Conservation (phyloP, 1,140 invertebrate genomes). For the Hylaeus volcanicus region DNA sequence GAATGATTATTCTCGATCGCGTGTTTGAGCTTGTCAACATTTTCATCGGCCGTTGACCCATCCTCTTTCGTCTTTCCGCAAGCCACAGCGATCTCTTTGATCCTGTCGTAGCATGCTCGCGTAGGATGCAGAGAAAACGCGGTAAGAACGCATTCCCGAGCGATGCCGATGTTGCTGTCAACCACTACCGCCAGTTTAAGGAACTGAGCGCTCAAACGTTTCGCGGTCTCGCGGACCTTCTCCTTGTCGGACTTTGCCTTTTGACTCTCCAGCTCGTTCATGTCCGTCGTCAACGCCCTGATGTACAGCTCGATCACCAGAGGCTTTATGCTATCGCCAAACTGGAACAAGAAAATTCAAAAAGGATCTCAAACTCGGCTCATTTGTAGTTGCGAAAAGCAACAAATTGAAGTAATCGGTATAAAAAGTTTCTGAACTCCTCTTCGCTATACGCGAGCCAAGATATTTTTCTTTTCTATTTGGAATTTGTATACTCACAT, state of each 20-base stretch:
- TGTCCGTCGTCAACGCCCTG: constrained; percentile 86
- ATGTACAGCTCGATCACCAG: constrained; percentile 88
- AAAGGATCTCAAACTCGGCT: background rate
- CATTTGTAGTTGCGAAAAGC: no score
- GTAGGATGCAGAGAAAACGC: constrained; percentile 85
- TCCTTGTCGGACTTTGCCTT: constrained; percentile 82
- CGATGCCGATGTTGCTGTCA: constrained; percentile 81
- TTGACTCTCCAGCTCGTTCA: constrained; percentile 87
- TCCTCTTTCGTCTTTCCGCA: constrained; percentile 79
- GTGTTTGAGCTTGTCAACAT: constrained; percentile 43
- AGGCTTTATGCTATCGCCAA: constrained; percentile 83
- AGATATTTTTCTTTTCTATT: no score
- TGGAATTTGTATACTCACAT: constrained; percentile 76
- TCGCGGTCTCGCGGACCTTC: constrained; percentile 80
- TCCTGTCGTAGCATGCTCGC: constrained; percentile 77
- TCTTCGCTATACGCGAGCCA: no score
- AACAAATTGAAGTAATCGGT: no score
- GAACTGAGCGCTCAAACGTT: constrained; percentile 82
- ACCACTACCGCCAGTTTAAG: constrained; percentile 82
- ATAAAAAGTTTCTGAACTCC: no score
- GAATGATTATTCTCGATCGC: constrained; percentile 7
- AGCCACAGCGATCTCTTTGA: constrained; percentile 81
- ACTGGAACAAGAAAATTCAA: constrained; percentile 79
- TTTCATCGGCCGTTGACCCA: background rate
- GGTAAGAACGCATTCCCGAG: constrained; percentile 84